Evolutionary conservation across 92 coral and sea anemone genomes (phyloP), one percentile per base, ranked within the genome.

Genomic region (Plumapathes pennacea): DNA sequence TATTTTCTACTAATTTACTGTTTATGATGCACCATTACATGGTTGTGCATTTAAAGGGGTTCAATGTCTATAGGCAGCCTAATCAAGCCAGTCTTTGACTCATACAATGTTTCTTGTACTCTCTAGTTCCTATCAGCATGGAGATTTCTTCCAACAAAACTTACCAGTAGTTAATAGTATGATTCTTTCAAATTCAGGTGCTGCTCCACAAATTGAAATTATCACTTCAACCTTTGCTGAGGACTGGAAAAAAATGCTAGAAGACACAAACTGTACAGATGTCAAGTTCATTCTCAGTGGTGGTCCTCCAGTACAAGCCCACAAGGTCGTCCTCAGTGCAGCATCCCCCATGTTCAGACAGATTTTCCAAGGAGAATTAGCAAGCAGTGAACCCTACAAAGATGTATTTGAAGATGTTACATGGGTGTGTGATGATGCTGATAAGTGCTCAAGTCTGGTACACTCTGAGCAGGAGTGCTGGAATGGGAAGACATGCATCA

Each of bases 151-250:
- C n/a, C n/a, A n/a, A n/a, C n/a, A n/a, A n/a, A n/a, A n/a, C n/a
- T n/a, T n/a, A n/a, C n/a, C n/a, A n/a, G n/a, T n/a, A n/a, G n/a
- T n/a, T n/a, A n/a, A n/a, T n/a, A n/a, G n/a, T n/a, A n/a, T n/a
- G n/a, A n/a, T n/a, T n/a, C n/a, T n/a, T n/a, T n/a, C n/a, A n/a
- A n/a, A n/a, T n/a, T n/a, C 30, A 86, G 95, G 85, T 46, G 25
- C 60, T 22, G 95, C 95, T n/a, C 95, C 95, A 4, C 67, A 60
- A 70, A 78, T 86, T 28, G 80, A 81, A 23, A 71, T 86, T 25
- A 60, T 46, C 25, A 70, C 78, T 23, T 81, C 95, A 11, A 46
- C 78, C 10, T 80, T 75, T 58, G 94, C 88, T 11, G 85, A 54
- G 38, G 94, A 85, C 37, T 75, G 80, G 77, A 45, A 54, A 20